Evolutionary conservation across 2,113 vertebrate genomes (phyloP).

Genomic region (Eublepharis macularius): DNA sequence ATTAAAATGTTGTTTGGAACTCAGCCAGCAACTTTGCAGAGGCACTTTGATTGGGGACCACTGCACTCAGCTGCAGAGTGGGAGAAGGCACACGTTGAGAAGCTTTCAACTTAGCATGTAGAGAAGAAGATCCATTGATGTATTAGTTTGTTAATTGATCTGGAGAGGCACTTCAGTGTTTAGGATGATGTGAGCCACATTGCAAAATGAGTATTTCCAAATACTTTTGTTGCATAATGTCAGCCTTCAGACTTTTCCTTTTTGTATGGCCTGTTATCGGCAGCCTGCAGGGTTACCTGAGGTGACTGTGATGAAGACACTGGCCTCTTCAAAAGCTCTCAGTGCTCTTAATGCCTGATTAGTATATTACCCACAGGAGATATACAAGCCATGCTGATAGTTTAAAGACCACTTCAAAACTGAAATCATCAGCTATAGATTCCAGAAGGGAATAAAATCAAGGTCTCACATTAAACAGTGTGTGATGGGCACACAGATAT

Average conservation of each 20-base stretch:
- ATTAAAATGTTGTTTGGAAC: not conserved
- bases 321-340: not conserved
- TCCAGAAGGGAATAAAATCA: conserved; percentile 32
- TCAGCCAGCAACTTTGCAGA: not conserved
- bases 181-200: not conserved
- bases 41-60: not conserved
- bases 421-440: conserved; percentile 21
- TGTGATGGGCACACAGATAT: not conserved
- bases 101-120: not conserved
- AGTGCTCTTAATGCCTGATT: conserved; percentile 1
- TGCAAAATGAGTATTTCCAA: not conserved
- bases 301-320: not conserved
- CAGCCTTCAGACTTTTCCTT: not conserved
- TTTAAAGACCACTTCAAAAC: conserved; percentile 37
- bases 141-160: not conserved
- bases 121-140: not conserved
- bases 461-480: not conserved
- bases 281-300: not conserved
- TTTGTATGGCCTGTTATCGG: not conserved
- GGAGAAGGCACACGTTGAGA: not conserved
- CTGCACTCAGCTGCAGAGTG: not conserved
- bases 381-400: conserved; percentile 13
- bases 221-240: conserved; percentile 10
- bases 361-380: conserved; percentile 34
- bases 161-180: not conserved